Percentiles rank a stretch among this genome's conserved stretches.
Conservation (phyloP, 2,888 invertebrate genomes). For the Lycia hirtaria region DNA sequence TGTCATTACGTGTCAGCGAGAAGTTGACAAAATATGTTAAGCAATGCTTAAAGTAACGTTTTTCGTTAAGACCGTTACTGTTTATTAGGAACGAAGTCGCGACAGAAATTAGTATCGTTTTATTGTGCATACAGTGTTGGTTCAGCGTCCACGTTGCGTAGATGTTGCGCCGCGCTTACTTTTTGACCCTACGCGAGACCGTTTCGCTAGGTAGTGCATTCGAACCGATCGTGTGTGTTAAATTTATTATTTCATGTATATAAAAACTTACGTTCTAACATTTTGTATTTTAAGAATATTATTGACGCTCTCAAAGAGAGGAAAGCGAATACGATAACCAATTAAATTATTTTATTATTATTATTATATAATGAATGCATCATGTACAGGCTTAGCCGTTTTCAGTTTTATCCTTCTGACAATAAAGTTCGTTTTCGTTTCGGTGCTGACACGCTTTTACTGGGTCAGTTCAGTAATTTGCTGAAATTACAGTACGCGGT, state of each 20-base stretch:
- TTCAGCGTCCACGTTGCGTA: neutral
- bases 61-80: too few relatives aligned
- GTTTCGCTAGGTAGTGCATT: slow-evolving; percentile 34
- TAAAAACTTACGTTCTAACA: slow-evolving; percentile 69
- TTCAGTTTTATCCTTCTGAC: slow-evolving; percentile 48
- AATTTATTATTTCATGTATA: slow-evolving; percentile 81
- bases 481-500: slow-evolving; percentile 40
- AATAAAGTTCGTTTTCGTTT: slow-evolving; percentile 47
- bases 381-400: slow-evolving; percentile 67
- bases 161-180: neutral
- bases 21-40: too few relatives aligned
- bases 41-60: too few relatives aligned
- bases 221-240: slow-evolving; percentile 53
- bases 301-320: slow-evolving; percentile 68
- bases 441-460: slow-evolving; percentile 41
- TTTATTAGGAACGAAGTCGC: too few relatives aligned
- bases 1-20: too few relatives aligned
- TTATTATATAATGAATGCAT: slow-evolving; percentile 50
- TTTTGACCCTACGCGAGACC: neutral
- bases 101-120: too few relatives aligned
- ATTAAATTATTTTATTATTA: slow-evolving; percentile 53
- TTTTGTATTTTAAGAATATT: slow-evolving; percentile 77
- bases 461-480: slow-evolving; percentile 28
- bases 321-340: slow-evolving; percentile 51
- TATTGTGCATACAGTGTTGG: too few relatives aligned